Base-by-base conservation (phyloP, 1,140 invertebrate species). In the Papilio aristodemus region DNA sequence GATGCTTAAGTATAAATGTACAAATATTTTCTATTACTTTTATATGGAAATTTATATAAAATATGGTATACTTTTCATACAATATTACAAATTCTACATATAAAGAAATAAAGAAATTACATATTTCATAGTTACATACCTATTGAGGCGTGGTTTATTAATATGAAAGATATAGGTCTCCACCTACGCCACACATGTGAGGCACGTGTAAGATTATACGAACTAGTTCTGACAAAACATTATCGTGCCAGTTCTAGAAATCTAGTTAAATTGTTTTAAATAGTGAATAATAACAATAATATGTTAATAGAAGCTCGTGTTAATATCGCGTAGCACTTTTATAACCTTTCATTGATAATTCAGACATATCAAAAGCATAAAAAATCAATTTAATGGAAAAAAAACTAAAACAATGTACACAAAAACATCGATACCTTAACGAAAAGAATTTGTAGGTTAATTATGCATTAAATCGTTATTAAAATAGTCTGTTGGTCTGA, bases 181-280 rank as follows among this genome's bases (percentile, higher is more conserved):
- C 17, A 54, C 46, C 46, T 22, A 54, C 46, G 46, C 46, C 22
- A 19, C 46, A 25, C 19, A 54, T 54, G 46, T 11, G 22, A 54
- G 19, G 3, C 46, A 54, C 46, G 46, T 54, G 46, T 54, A 54
- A 54, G 46, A 54, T 54, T 22, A 54, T 19, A 54, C 22, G 19
- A 54, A 54, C 46, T 54, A 54, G 46, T 54, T 54, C 19, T 1
- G 22, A 54, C 17, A 19, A 54, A 22, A 54, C 1, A 54, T 50
- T 22, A 50, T 54, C 11, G 46, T 25, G 19, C 19, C 22, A 54
- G 46, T 22, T 54, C 19, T 13, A 54, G 9, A 54, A 54, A 54
- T 54, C 46, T 54, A 22, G 19, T 54, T 54, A 54, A 22, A 11
- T 9, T 54, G 41, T 43, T 14, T 43, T 32, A 3, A 32, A 22